Base-by-base conservation (phyloP, 2,797 vertebrate genomes). In the Crypturellus tataupa region DNA sequence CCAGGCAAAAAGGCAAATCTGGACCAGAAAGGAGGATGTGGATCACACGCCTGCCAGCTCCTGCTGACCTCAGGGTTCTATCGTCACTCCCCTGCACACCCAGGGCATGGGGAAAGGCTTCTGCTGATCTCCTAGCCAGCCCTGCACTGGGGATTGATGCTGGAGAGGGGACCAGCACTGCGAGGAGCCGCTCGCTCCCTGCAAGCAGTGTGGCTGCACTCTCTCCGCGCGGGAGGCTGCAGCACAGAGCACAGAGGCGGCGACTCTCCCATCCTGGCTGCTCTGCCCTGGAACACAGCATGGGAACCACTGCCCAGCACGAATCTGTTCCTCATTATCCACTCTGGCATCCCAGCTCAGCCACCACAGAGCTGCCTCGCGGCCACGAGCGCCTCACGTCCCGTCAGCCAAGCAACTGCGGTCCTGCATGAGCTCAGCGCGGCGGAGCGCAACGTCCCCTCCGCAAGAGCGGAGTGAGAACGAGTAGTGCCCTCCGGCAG, bases 251-350 rank as follows among this genome's bases (percentile, higher is more conserved):
- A 65, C 58, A 71, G 60, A 90, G 33, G 84, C 51, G 16, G 62
- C 16, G 40, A 40, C 92, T 93, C 58, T 68, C 90, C 90, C 95
- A 77, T 85, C 83, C 90, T 27, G 85, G 80, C 93, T 2, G 51
- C 90, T 56, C 59, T 93, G 94, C 78, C 90, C 94, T 94, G 95
- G 92, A 94, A 93, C n/a, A 58, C 83, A 80, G 78, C 68, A 73
- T 58, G 81, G 69, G 81, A 95, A 78, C 65, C 14, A 3, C 94
- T 95, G 96, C 96, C 95, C 92, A 69, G 81, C 2, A 1, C 53
- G 6, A 76, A 83, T 97, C 95, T 97, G 95, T 89, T 97, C 94
- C 90, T 97, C 89, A 93, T 96, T 96, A 97, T 87, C 90, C 46
- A 0, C 18, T 75, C 67, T 2, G 14, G 75, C 87, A 80, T 87